Evolutionary conservation across 2,113 vertebrate genomes (phyloP).

Genomic region (Hepsetus odoe): DNA sequence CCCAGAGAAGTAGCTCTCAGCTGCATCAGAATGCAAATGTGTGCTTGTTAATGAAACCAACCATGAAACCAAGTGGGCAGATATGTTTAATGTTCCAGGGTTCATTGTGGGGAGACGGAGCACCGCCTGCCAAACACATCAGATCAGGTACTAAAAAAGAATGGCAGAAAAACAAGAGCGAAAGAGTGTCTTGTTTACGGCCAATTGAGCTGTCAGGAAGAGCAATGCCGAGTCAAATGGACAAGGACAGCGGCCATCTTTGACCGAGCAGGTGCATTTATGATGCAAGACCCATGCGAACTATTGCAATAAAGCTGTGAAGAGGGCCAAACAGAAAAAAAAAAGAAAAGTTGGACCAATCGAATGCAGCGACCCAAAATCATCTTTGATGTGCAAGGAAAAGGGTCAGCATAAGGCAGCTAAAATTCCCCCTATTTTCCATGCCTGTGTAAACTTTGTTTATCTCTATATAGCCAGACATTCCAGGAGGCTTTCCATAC

Average conservation of each 20-base stretch:
- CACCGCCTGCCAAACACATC: constrained; percentile 35
- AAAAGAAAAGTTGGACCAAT: neutral
- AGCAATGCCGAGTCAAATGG: constrained; percentile 42
- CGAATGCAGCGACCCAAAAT: neutral
- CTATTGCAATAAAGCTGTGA: neutral
- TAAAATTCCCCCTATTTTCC: too few relatives aligned
- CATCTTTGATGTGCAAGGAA: neutral
- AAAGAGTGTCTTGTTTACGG: constrained; percentile 46
- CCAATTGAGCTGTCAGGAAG: constrained; percentile 44
- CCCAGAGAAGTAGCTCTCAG: neutral
- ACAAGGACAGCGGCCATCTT: constrained; percentile 49
- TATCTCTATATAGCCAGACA: neutral
- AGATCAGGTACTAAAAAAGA: constrained; percentile 49
- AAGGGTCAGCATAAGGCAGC: neutral
- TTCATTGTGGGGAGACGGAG: neutral
- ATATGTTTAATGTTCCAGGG: neutral
- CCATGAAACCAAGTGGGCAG: neutral
- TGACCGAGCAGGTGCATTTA: constrained; percentile 43
- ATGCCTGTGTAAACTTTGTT: too few relatives aligned
- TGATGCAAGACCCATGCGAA: constrained; percentile 29
- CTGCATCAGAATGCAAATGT: neutral
- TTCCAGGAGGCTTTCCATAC: neutral
- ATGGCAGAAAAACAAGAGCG: constrained; percentile 39
- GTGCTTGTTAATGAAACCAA: neutral
- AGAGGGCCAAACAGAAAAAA: neutral